These are phyloP conservation scores for Bubo blakistoni DNA, from an alignment of 2,113 vertebrate species.

Conservation along the genomic window DNA sequence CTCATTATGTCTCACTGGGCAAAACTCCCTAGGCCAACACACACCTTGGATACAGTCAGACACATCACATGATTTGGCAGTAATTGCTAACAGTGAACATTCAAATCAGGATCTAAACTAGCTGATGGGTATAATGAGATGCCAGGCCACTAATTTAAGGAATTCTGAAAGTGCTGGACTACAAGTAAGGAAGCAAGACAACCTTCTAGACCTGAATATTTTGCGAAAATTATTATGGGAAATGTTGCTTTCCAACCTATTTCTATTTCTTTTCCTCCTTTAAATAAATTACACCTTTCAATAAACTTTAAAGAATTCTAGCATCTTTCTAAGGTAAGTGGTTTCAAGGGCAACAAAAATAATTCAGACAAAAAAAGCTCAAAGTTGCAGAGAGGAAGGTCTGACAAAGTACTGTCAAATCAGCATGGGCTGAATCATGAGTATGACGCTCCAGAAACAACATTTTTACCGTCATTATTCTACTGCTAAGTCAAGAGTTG, in stretches of 20 bases:
- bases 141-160: background rate
- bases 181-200: background rate
- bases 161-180: background rate
- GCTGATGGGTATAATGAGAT: background rate
- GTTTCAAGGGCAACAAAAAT: background rate
- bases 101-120: background rate
- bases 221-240: background rate
- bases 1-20: background rate
- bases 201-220: background rate
- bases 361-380: background rate
- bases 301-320: background rate
- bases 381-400: background rate
- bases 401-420: background rate
- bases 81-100: background rate
- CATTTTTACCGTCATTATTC: background rate
- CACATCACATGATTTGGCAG: background rate
- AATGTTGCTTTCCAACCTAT: background rate
- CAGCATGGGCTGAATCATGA: background rate
- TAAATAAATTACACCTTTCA: background rate
- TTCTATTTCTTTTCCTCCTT: background rate
- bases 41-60: background rate
- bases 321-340: background rate
- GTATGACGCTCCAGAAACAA: background rate
- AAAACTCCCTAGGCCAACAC: background rate
- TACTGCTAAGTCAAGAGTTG: background rate